Base-by-base conservation (phyloP, 2,797 vertebrate species). In the Emys orbicularis region DNA sequence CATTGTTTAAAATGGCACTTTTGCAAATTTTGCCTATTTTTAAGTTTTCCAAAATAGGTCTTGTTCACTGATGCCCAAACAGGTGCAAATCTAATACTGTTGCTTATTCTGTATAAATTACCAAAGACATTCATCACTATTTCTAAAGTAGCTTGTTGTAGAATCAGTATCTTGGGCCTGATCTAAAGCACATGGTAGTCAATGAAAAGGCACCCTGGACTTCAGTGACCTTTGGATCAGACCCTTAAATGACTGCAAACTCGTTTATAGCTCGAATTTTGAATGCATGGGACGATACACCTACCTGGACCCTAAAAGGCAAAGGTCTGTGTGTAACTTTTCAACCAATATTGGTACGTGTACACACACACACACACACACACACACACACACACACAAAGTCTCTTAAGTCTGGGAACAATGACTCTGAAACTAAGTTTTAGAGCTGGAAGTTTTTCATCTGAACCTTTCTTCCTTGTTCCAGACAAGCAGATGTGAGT, bases 291-390 rank as follows among this genome's bases (percentile, higher is more conserved):
- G 1, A 5, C 82, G 21, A 44, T 85, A 13, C 29, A 91, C 77
- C n/a, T n/a, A 37, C 1, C 12, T 80, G 5, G 27, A 50, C 6
- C 12, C 10, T 29, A 84, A 76, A 6, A 76, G 19, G 8, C 29
- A 37, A 56, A 81, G 3, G 12, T 5, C 19, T 74, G 6, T 56
- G 8, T 76, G 83, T 56, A 79, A 56, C 4, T 61, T 82, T 5
- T 59, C 37, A 47, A 90, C 25, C 8, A 85, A 53, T 50, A 81
- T 15, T 29, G 4, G 61, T 0, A 0, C 12, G 4, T 50, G 49
- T 50, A 50, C 13, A 13, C 1, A 52, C 6, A 2, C 2, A 29
- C 2, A 29, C 29, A 57, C 15, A 54, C 19, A 54, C 53, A 54
- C 7, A 23, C n/a, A n/a, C n/a, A n/a, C n/a, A n/a, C n/a, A n/a